Evolutionary conservation across 1,140 invertebrate species (phyloP).

Genomic region (Cotesia glomerata): DNA sequence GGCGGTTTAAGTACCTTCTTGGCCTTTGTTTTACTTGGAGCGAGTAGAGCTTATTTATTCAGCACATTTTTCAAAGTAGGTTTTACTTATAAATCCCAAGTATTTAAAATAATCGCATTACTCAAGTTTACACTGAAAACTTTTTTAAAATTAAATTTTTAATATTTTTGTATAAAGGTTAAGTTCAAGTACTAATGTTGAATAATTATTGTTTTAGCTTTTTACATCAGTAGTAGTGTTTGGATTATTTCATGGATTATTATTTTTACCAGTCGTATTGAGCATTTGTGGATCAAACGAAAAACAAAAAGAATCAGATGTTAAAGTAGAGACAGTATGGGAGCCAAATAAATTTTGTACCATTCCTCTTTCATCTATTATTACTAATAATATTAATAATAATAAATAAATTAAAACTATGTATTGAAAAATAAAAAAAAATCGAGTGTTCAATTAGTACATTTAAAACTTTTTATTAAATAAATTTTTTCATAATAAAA

Average conservation of each 20-base stretch:
- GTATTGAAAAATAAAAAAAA: not conserved
- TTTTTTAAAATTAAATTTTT: too few relatives aligned
- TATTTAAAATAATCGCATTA: too few relatives aligned
- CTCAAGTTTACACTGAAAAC: too few relatives aligned
- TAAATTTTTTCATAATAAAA: slow-evolving; percentile 12
- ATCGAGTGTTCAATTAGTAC: not conserved
- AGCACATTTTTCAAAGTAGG: slow-evolving; percentile 64
- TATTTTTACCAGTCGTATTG: slow-evolving; percentile 66
- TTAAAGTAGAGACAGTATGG: slow-evolving; percentile 37
- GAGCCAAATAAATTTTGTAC: slow-evolving; percentile 48
- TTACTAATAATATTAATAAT: slow-evolving; percentile 2
- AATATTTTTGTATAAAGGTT: not conserved
- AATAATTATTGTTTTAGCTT: slow-evolving; percentile 49
- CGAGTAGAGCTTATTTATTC: slow-evolving; percentile 63
- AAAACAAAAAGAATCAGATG: slow-evolving; percentile 26
- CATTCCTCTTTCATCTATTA: slow-evolving; percentile 22
- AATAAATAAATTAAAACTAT: not conserved
- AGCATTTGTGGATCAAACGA: slow-evolving; percentile 64
- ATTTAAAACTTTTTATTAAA: not conserved
- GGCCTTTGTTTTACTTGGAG: slow-evolving; percentile 61
- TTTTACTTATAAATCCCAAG: not conserved
- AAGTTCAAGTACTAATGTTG: not conserved
- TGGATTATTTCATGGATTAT: slow-evolving; percentile 67
- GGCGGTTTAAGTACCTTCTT: slow-evolving; percentile 65
- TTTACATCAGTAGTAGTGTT: slow-evolving; percentile 67